Evolutionary conservation across 2,888 invertebrate species (phyloP).

Genomic region (Pammene fasciana): DNA sequence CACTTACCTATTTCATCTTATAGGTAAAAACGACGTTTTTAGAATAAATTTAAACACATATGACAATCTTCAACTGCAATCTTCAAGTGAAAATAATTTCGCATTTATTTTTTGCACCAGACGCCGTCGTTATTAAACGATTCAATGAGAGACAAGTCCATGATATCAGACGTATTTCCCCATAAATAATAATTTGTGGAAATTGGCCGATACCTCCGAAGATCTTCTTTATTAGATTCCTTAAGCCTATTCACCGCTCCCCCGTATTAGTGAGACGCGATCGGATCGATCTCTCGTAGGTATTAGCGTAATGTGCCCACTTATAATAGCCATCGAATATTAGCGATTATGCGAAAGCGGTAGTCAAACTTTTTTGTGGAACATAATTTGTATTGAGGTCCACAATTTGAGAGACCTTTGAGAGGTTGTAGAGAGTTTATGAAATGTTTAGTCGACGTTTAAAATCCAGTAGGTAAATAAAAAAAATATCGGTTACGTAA

Average conservation of each 20-base stretch:
- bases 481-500: too few relatives aligned
- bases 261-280: slow-evolving; percentile 79
- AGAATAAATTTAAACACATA: too few relatives aligned
- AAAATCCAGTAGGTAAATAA: too few relatives aligned
- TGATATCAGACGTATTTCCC: slow-evolving; percentile 17
- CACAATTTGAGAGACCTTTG: too few relatives aligned
- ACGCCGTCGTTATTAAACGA: not conserved
- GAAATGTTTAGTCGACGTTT: too few relatives aligned
- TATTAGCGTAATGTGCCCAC: slow-evolving; percentile 72
- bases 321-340: slow-evolving; percentile 74
- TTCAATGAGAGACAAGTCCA: not conserved
- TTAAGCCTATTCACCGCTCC: slow-evolving; percentile 79
- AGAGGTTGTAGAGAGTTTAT: too few relatives aligned
- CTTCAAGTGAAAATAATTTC: not conserved
- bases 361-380: slow-evolving; percentile 56
- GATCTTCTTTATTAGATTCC: slow-evolving; percentile 81
- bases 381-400: too few relatives aligned
- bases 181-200: slow-evolving; percentile 49
- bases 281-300: slow-evolving; percentile 70
- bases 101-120: not conserved
- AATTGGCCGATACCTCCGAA: slow-evolving; percentile 68
- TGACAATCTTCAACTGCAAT: not conserved
- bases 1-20: too few relatives aligned
- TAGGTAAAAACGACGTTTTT: too few relatives aligned
- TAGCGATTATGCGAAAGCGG: slow-evolving; percentile 65